A percentile compares a stretch with the other conserved stretches of the same genome.
Conservation (phyloP, 2,888 invertebrate species). For the Trisateles emortualis region DNA sequence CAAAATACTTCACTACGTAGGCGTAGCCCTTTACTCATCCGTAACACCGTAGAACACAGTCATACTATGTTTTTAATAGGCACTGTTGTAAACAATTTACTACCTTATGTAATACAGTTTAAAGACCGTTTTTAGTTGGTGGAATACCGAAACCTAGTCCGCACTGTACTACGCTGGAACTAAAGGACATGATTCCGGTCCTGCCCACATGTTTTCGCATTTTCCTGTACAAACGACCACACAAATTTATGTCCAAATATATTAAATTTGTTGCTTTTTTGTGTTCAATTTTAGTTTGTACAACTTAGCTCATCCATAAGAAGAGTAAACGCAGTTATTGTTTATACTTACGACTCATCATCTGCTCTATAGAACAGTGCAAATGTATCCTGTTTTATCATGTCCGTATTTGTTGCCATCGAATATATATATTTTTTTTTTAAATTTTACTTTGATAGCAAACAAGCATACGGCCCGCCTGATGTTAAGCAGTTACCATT, state of each 20-base stretch:
- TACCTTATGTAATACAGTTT: slow-evolving; percentile 10
- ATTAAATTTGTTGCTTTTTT: slow-evolving; percentile 19
- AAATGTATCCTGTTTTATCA: too few species aligned
- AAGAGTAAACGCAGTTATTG: too few species aligned
- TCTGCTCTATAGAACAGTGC: too few species aligned
- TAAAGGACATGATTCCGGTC: slow-evolving; percentile 61
- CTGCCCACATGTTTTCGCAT: slow-evolving; percentile 63
- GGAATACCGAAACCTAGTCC: slow-evolving; percentile 11
- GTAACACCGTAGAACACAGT: slow-evolving; percentile 33
- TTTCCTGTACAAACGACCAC: slow-evolving; percentile 45
- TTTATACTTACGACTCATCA: too few species aligned
- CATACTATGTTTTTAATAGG: slow-evolving; percentile 24
- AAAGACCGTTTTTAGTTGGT: slow-evolving; percentile 22
- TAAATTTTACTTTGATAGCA: too few species aligned
- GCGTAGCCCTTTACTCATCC: slow-evolving; percentile 33
- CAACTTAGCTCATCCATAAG: not conserved
- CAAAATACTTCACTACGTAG: slow-evolving; percentile 34
- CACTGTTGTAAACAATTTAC: slow-evolving; percentile 1
- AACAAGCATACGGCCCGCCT: too few species aligned
- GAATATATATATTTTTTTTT: too few species aligned
- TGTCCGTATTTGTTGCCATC: too few species aligned
- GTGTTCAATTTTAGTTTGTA: too few species aligned
- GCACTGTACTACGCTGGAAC: slow-evolving; percentile 29
- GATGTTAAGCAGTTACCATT: too few species aligned
- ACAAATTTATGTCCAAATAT: slow-evolving; percentile 42